These are phyloP conservation scores for Pseudotriccus pelzelni DNA, from an alignment of 2,797 vertebrate species.

Conservation along the genomic window DNA sequence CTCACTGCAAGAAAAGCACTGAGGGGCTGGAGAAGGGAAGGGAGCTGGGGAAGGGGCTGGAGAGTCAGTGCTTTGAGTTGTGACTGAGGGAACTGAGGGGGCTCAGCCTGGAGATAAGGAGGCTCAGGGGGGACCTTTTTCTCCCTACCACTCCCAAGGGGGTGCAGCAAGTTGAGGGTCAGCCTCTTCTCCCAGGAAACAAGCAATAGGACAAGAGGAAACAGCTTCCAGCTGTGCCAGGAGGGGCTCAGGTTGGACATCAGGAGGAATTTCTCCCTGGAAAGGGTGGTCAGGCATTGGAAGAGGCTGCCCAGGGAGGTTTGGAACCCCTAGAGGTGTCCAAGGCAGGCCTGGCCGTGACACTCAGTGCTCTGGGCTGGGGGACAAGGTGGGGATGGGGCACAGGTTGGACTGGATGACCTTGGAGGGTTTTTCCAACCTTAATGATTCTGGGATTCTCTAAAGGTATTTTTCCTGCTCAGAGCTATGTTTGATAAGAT, in stretches of 20 bases:
- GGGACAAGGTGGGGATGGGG: neutral
- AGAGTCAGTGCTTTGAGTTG: neutral
- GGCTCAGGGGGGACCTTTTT: neutral
- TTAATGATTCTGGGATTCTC: neutral
- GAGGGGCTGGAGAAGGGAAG: neutral
- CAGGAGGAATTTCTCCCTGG: neutral
- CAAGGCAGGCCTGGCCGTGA: neutral
- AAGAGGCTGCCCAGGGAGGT: neutral
- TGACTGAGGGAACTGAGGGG: neutral
- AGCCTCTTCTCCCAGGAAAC: neutral
- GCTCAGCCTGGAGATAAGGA: neutral
- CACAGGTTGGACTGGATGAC: neutral
- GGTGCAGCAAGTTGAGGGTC: neutral
- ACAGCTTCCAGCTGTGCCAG: neutral
- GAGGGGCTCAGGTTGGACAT: accelerated
- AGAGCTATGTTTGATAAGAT: neutral
- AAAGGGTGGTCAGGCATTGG: accelerated
- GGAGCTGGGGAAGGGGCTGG: neutral
- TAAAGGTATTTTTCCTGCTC: neutral
- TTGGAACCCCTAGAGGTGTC: neutral
- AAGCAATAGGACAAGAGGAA: neutral
- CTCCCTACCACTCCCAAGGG: neutral
- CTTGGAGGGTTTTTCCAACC: neutral
- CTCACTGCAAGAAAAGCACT: neutral
- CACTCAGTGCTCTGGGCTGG: neutral